Conservation (phyloP, 1,140 invertebrate species). For the Argopecten irradians region DNA sequence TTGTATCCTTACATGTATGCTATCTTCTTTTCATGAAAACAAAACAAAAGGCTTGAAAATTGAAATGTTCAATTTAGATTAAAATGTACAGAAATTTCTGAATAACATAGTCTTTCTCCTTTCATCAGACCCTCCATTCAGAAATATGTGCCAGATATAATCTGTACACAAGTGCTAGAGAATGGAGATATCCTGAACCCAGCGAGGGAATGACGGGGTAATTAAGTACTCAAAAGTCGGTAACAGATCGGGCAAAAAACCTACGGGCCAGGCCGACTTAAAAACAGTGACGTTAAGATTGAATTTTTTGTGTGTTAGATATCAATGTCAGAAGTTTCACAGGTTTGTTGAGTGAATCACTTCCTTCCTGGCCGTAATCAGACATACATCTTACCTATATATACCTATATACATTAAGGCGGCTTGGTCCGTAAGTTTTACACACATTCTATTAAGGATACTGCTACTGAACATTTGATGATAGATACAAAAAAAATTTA, state of each 20-base stretch:
- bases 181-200: not conserved
- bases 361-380: not conserved
- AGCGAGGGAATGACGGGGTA: not conserved
- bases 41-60: too few species aligned
- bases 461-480: too few species aligned
- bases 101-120: not conserved
- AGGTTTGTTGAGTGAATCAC: slow-evolving; percentile 6
- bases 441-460: not conserved
- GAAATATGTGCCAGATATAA: not conserved
- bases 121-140: not conserved
- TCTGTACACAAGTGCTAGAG: not conserved
- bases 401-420: not conserved
- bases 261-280: not conserved
- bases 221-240: not conserved
- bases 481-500: too few species aligned
- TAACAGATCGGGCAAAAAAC: not conserved
- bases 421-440: not conserved
- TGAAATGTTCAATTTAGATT: too few species aligned
- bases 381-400: not conserved
- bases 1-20: too few species aligned
- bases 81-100: too few species aligned
- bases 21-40: too few species aligned
- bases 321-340: not conserved
- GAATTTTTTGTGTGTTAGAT: not conserved
- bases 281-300: not conserved